Percentiles rank a stretch among this genome's conserved stretches.
Evolutionary conservation across 2,797 vertebrate species (phyloP).

Genomic region (Molossus alvarezi): DNA sequence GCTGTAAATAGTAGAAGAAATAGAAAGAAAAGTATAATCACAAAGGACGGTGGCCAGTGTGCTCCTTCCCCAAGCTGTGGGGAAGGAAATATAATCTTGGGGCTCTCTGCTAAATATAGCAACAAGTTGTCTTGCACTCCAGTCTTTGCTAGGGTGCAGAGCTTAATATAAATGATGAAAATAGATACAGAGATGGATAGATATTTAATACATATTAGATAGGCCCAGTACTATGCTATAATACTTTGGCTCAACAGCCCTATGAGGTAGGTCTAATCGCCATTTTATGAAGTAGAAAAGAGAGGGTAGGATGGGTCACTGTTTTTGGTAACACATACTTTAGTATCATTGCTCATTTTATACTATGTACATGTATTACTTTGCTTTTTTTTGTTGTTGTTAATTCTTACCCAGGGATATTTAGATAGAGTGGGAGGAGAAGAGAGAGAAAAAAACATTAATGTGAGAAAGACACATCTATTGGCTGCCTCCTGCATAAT

Average conservation of each 20-base stretch:
- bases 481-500: no score
- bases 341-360: background rate
- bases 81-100: background rate
- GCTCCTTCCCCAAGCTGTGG: no score
- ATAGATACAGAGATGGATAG: background rate
- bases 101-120: slow-evolving; percentile 2
- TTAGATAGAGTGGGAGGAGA: no score
- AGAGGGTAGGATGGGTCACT: background rate
- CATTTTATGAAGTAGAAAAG: slow-evolving; percentile 7
- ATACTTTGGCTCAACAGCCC: background rate
- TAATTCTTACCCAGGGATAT: no score
- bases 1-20: no score
- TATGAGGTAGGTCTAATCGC: background rate
- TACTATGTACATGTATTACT: background rate
- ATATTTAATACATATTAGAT: background rate
- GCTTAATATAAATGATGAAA: background rate
- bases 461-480: no score
- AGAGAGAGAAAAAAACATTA: no score
- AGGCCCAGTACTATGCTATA: background rate
- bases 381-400: no score
- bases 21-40: no score
- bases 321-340: background rate
- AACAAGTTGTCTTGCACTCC: slow-evolving; percentile 17
- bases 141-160: background rate
- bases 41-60: no score